A percentile compares a stretch with the other conserved stretches of the same genome.
Evolutionary conservation across 1,140 invertebrate genomes (phyloP).

Genomic region (Drosophila repletoides): DNA sequence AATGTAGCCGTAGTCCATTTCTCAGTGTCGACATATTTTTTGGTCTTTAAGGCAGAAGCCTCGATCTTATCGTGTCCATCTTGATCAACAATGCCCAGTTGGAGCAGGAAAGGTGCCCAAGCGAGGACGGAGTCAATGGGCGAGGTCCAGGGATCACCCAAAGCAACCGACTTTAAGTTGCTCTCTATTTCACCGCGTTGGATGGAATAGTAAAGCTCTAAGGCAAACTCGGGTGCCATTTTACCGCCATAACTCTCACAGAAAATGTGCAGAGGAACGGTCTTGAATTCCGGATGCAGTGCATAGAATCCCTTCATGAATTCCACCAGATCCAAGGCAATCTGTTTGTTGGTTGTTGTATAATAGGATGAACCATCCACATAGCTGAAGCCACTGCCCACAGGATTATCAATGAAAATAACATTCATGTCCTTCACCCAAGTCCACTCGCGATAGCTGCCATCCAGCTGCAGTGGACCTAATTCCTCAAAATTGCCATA

Average conservation of each 20-base stretch:
- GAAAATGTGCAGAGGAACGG: conserved; percentile 91
- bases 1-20: conserved; percentile 85
- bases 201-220: conserved; percentile 85
- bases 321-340: conserved; percentile 89
- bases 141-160: conserved; percentile 95
- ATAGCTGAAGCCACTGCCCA: conserved; percentile 94
- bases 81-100: conserved; percentile 86
- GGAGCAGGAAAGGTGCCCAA: conserved; percentile 88
- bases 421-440: conserved; percentile 93
- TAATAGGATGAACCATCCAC: conserved; percentile 84
- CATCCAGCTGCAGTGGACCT: conserved; percentile 87
- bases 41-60: conserved; percentile 83
- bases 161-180: conserved; percentile 89
- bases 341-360: conserved; percentile 87
- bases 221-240: conserved; percentile 92
- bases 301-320: conserved; percentile 88
- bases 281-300: conserved; percentile 86
- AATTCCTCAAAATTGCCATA: conserved; percentile 91
- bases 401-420: conserved; percentile 94
- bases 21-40: conserved; percentile 83
- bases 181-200: conserved; percentile 85
- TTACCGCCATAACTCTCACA: conserved; percentile 96
- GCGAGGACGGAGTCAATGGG: conserved; percentile 91
- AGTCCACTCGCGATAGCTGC: conserved; percentile 87
- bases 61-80: conserved; percentile 84